A percentile compares a stretch with the other conserved stretches of the same genome.
phyloP scores from a whole-genome alignment of 2,888 invertebrate genomes.

The Diaprepes abbreviatus region DNA sequence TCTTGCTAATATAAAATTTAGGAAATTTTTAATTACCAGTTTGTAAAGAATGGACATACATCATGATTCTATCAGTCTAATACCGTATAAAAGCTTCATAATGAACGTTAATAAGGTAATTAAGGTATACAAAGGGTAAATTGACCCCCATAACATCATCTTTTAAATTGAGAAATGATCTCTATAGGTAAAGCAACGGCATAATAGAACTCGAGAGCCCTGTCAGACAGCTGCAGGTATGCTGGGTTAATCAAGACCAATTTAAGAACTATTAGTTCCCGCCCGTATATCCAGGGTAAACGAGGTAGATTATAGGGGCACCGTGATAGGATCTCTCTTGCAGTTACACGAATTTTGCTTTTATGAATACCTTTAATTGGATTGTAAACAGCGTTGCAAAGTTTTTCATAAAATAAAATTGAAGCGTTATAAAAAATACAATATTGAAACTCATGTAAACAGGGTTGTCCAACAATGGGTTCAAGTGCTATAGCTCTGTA shows the following conservation, averaged over 20 bases:
- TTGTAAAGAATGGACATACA: too few species aligned
- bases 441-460: too few species aligned
- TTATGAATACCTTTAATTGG: slow-evolving; percentile 33
- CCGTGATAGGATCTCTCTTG: slow-evolving; percentile 41
- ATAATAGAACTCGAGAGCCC: slow-evolving; percentile 37
- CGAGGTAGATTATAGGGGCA: slow-evolving; percentile 45
- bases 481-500: too few species aligned
- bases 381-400: slow-evolving; percentile 4
- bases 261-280: slow-evolving; percentile 67
- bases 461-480: too few species aligned
- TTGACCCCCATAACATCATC: slow-evolving; percentile 57
- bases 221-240: slow-evolving; percentile 67
- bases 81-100: neutral
- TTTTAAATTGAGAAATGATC: slow-evolving; percentile 60
- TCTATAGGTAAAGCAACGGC: slow-evolving; percentile 57
- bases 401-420: too few species aligned
- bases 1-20: too few species aligned
- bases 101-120: slow-evolving; percentile 1
- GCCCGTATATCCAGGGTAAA: slow-evolving; percentile 56
- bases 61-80: too few species aligned
- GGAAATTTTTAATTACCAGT: too few species aligned
- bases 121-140: slow-evolving; percentile 50
- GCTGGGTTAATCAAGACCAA: slow-evolving; percentile 67
- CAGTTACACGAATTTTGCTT: slow-evolving; percentile 35
- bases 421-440: too few species aligned